Percentiles rank a stretch among this genome's conserved stretches.
phyloP scores from a whole-genome alignment of 92 coral and sea anemone species.

The Epizoanthus rinbou region DNA sequence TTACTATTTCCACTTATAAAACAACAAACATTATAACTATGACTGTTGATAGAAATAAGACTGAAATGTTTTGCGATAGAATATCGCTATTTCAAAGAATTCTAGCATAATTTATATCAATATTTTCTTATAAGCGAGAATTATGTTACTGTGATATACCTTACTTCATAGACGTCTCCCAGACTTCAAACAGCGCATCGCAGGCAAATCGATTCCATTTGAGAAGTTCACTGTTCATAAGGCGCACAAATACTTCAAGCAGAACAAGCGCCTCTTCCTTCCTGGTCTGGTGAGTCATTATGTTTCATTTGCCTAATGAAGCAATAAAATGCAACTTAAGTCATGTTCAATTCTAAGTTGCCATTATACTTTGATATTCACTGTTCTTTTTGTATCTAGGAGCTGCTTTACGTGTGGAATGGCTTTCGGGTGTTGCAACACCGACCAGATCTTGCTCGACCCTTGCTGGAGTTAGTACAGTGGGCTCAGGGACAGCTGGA shows the following conservation, averaged over 20 bases:
- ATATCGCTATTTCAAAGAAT: too few relatives aligned
- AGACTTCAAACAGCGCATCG: slow-evolving; percentile 92
- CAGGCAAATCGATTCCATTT: slow-evolving; percentile 97
- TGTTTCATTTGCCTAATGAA: not conserved
- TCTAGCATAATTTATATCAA: too few relatives aligned
- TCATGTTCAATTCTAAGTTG: too few relatives aligned
- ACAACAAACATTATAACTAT: not conserved
- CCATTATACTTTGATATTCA: not conserved
- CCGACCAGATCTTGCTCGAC: slow-evolving; percentile 76
- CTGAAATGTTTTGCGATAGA: too few relatives aligned
- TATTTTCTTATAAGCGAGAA: too few relatives aligned
- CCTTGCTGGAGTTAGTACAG: slow-evolving; percentile 72
- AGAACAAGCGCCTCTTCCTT: slow-evolving; percentile 83
- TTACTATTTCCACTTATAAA: too few relatives aligned
- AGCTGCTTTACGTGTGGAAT: slow-evolving; percentile 90
- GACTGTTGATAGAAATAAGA: too few relatives aligned
- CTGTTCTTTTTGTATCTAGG: slow-evolving; percentile 47
- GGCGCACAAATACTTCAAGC: slow-evolving; percentile 80
- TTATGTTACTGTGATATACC: too few relatives aligned
- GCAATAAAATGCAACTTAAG: not conserved
- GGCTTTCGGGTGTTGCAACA: slow-evolving; percentile 86
- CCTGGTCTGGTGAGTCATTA: slow-evolving; percentile 84
- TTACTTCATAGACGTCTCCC: slow-evolving; percentile 71
- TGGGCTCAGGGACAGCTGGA: slow-evolving; percentile 70
- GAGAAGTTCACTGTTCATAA: slow-evolving; percentile 93